Conservation (phyloP, 2,113 vertebrate genomes). For the Hippocampus barbouri region DNA sequence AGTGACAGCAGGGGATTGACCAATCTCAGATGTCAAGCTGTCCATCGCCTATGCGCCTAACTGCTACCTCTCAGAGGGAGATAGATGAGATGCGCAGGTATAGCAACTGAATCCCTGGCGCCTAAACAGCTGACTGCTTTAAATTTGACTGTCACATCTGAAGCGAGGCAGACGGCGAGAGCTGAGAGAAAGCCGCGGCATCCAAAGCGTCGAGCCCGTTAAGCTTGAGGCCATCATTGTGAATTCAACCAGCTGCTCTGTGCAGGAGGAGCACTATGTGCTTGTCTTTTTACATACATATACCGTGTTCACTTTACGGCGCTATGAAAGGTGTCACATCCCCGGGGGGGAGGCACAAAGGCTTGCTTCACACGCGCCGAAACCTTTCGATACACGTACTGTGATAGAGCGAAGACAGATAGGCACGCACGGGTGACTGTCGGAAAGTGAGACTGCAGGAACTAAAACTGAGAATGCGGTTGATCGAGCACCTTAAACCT, state of each 20-base stretch:
- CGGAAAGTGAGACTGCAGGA: constrained; percentile 7
- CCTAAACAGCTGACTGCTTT: constrained; percentile 43
- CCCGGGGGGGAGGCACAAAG: constrained; percentile 36
- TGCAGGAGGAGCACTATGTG: constrained; percentile 19
- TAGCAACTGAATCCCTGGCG: constrained; percentile 29
- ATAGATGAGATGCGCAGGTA: constrained; percentile 42
- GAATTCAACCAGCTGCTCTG: constrained; percentile 48
- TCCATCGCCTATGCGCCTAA: constrained; percentile 36
- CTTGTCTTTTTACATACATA: constrained; percentile 41
- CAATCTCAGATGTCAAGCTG: constrained; percentile 58
- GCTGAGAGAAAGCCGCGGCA: constrained; percentile 16
- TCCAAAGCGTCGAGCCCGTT: constrained; percentile 32
- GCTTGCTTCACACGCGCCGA: constrained; percentile 25
- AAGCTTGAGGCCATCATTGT: constrained; percentile 46
- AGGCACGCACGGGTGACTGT: constrained; percentile 11
- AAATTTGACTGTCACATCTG: constrained; percentile 50
- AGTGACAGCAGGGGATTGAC: constrained; percentile 55
- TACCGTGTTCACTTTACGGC: constrained; percentile 25
- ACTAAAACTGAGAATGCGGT: constrained; percentile 1
- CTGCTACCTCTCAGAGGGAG: constrained; percentile 27
- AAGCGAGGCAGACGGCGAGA: constrained; percentile 14
- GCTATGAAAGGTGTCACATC: constrained; percentile 53
- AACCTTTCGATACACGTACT: constrained; percentile 36
- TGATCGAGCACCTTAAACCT: background rate
- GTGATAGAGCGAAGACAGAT: constrained; percentile 17